Evolutionary conservation across 2,888 invertebrate genomes (phyloP).

Genomic region (Drosophila leonis): DNA sequence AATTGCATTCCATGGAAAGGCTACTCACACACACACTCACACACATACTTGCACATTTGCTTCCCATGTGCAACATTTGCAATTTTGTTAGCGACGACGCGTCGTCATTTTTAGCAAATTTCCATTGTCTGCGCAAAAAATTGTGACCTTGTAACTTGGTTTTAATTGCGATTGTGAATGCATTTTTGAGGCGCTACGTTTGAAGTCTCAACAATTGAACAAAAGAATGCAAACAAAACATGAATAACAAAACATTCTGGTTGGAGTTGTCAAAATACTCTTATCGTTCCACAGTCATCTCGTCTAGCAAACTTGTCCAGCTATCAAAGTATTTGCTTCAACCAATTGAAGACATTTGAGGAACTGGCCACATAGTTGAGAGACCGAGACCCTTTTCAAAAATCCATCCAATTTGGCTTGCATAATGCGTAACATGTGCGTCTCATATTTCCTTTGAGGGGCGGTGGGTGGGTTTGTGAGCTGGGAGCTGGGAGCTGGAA

Average conservation of each 20-base stretch:
- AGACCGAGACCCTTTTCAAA: conserved; percentile 69
- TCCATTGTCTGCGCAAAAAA: conserved; percentile 70
- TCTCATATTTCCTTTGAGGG: conserved; percentile 58
- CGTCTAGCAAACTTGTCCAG: conserved; percentile 33
- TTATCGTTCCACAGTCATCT: conserved; percentile 17
- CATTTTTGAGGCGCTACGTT: conserved; percentile 27
- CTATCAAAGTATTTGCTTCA: conserved; percentile 35
- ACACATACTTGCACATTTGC: conserved; percentile 40
- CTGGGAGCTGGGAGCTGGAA: conserved; percentile 9
- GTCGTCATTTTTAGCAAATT: conserved; percentile 60
- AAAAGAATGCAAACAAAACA: conserved; percentile 9
- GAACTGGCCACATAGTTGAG: conserved; percentile 23
- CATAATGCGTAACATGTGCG: conserved; percentile 54
- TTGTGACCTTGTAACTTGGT: conserved; percentile 73
- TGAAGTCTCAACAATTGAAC: conserved; percentile 23
- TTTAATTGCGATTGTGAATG: conserved; percentile 73
- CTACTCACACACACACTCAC: conserved; percentile 26
- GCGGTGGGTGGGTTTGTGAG: background rate
- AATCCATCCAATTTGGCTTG: conserved; percentile 56
- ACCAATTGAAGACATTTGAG: conserved; percentile 36
- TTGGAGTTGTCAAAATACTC: conserved; percentile 14
- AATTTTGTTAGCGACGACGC: conserved; percentile 69
- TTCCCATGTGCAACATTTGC: conserved; percentile 76
- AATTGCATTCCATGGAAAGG: conserved; percentile 74
- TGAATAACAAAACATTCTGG: conserved; percentile 1